Conservation (phyloP, 2,113 vertebrate genomes). For the Pteronura brasiliensis region DNA sequence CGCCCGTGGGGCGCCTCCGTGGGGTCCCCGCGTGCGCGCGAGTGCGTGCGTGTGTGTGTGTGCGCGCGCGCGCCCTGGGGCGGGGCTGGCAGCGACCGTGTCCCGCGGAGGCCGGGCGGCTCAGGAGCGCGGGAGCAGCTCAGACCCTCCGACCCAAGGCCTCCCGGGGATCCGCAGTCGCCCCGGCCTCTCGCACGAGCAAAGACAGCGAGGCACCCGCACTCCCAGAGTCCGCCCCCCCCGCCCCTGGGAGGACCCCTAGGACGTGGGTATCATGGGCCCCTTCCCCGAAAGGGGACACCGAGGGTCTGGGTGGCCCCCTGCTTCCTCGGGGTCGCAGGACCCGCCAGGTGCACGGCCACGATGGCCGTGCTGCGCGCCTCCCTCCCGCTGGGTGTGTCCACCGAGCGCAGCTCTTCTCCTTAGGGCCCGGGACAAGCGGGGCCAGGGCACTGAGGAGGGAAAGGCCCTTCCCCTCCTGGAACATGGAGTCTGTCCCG, state of each 20-base stretch:
- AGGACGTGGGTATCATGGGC: background rate
- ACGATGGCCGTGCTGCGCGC: fast-evolving
- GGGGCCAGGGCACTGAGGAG: background rate
- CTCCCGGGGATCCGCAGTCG: too few species aligned
- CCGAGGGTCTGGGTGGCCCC: background rate
- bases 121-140: fast-evolving
- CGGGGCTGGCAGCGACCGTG: too few species aligned
- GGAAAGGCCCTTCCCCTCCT: background rate
- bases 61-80: fast-evolving
- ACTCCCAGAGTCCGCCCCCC: too few species aligned
- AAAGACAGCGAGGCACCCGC: too few species aligned
- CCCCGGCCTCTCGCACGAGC: too few species aligned
- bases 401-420: fast-evolving
- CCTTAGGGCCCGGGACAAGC: background rate
- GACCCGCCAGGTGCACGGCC: background rate
- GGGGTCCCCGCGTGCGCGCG: background rate
- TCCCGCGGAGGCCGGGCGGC: too few species aligned
- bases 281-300: background rate
- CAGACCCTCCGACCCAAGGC: too few species aligned
- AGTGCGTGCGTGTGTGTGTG: too few species aligned
- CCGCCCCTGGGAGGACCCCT: background rate
- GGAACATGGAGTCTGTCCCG: background rate
- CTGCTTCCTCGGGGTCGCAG: background rate
- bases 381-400: fast-evolving
- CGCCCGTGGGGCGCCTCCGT: too few species aligned